phyloP scores from a whole-genome alignment of 2,797 vertebrate species.

The Epinephelus malabaricus region DNA sequence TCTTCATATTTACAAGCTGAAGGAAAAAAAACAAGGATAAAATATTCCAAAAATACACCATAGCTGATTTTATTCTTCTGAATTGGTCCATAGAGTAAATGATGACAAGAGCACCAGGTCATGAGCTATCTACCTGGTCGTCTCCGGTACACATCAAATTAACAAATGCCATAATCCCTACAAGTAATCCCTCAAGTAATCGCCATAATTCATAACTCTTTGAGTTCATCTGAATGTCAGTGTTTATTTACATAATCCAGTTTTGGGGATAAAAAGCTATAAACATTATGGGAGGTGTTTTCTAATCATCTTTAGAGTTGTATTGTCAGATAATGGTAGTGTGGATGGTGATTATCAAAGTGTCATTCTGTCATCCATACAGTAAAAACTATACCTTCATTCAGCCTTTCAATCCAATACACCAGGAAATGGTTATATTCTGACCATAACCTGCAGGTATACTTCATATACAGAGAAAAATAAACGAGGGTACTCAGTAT shows the following conservation, averaged over 20 bases:
- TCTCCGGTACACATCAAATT: constrained; percentile 68
- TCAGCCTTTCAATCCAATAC: constrained; percentile 17
- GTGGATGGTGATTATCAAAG: constrained; percentile 48
- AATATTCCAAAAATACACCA: constrained; percentile 61
- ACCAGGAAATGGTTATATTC: constrained; percentile 10
- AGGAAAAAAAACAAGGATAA: constrained; percentile 28
- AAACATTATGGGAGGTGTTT: constrained; percentile 49
- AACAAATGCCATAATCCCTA: constrained; percentile 69
- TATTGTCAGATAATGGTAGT: constrained; percentile 35
- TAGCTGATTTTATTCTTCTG: constrained; percentile 57
- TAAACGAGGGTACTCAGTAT: constrained; percentile 13
- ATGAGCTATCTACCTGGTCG: constrained; percentile 40
- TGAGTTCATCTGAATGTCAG: constrained; percentile 71
- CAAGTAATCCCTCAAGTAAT: constrained; percentile 67
- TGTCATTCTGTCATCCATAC: constrained; percentile 21
- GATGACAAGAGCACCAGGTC: constrained; percentile 54
- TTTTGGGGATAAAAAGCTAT: constrained; percentile 26
- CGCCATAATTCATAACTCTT: constrained; percentile 56
- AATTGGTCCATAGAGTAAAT: constrained; percentile 69
- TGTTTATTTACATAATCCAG: constrained; percentile 80
- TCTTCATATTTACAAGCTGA: constrained; percentile 76
- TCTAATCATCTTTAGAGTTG: constrained; percentile 54
- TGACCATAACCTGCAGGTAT: constrained; percentile 21
- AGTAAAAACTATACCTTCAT: constrained; percentile 27
- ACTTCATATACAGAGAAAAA: constrained; percentile 32